A percentile compares a stretch with the other conserved stretches of the same genome.
phyloP scores from a whole-genome alignment of 2,888 invertebrate species.

The Xestia sexstrigata region DNA sequence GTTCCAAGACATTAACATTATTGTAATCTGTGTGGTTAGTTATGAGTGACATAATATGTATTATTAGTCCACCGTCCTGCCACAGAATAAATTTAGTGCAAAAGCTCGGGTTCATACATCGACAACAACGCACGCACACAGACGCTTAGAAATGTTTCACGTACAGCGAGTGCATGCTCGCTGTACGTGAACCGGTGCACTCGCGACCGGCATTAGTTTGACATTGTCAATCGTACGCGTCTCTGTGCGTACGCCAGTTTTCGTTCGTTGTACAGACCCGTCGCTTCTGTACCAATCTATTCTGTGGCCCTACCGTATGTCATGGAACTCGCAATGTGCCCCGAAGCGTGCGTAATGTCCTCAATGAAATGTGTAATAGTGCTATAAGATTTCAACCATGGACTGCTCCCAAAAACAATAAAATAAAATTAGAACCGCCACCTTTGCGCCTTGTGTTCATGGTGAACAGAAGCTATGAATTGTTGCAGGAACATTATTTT shows the following conservation, averaged over 20 bases:
- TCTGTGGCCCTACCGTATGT: conserved; percentile 47
- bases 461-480: neutral
- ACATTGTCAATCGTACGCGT: neutral
- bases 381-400: conserved; percentile 74
- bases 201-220: neutral
- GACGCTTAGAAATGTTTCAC: neutral
- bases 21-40: conserved; percentile 48
- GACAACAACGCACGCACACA: neutral
- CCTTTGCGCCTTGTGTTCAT: conserved; percentile 20
- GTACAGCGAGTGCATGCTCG: neutral
- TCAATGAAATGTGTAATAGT: conserved; percentile 62
- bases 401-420: conserved; percentile 67
- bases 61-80: conserved; percentile 57
- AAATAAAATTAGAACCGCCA: conserved; percentile 54
- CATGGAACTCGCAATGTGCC: conserved; percentile 65
- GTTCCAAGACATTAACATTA: conserved; percentile 36
- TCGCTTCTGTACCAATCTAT: neutral
- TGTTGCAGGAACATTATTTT: conserved; percentile 10
- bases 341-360: conserved; percentile 61
- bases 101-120: neutral
- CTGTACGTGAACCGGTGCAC: neutral
- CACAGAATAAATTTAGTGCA: conserved; percentile 6
- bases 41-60: conserved; percentile 50
- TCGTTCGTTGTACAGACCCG: neutral
- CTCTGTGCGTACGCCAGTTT: neutral